A percentile compares a stretch with the other conserved stretches of the same genome.
Conservation (phyloP, 2,113 vertebrate species). For the Phocoena sinus region DNA sequence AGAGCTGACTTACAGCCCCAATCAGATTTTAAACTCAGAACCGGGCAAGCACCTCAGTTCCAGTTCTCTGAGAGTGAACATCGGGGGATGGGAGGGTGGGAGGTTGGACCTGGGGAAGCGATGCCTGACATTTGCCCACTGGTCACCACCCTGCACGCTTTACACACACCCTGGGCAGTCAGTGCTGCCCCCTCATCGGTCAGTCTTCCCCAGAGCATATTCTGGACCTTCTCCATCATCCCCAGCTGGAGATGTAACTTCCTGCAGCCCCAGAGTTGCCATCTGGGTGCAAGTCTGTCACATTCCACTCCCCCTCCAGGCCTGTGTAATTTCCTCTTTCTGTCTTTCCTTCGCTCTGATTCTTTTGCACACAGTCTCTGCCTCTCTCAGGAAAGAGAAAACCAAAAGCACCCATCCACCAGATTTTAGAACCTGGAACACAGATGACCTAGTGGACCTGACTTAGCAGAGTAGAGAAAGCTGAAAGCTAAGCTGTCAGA, state of each 20-base stretch:
- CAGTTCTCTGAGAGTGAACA: not conserved
- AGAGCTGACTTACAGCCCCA: not conserved
- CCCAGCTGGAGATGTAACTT: not conserved
- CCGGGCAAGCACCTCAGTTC: not conserved
- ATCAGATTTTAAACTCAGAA: not conserved
- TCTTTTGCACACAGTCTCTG: not conserved
- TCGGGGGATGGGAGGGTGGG: too few relatives aligned
- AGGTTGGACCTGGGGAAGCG: not conserved
- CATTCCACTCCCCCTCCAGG: not conserved
- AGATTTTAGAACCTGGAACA: not conserved
- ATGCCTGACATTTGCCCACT: not conserved
- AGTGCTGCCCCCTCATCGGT: not conserved
- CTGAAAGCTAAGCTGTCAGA: not conserved
- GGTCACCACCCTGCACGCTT: too few relatives aligned
- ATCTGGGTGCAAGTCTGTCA: not conserved
- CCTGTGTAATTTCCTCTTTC: not conserved
- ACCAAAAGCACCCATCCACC: not conserved
- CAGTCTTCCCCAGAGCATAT: not conserved
- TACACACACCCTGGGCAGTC: not conserved
- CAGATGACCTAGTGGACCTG: not conserved
- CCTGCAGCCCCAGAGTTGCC: not conserved
- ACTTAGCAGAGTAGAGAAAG: too few relatives aligned
- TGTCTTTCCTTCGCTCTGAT: not conserved
- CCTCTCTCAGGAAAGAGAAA: not conserved
- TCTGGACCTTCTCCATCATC: not conserved